Conservation (phyloP, 2,888 invertebrate genomes). For the Rambutsinella grinnellia region DNA sequence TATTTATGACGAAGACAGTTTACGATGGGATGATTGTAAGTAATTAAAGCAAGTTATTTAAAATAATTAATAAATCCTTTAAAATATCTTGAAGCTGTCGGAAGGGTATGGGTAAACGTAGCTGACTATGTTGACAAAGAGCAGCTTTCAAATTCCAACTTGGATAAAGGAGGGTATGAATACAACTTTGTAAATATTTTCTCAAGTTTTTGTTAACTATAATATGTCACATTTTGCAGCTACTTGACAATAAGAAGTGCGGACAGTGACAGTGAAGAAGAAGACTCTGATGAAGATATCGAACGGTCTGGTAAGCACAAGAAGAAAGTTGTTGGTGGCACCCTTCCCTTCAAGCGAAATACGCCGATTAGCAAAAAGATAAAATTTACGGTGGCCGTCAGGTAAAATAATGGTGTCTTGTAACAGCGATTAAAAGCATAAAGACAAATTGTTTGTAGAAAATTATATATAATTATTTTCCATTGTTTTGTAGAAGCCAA, state of each 20-base stretch:
- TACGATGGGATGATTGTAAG: conserved; percentile 52
- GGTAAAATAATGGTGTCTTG: too few relatives aligned
- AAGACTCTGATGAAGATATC: too few relatives aligned
- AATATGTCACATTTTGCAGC: too few relatives aligned
- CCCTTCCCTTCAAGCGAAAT: conserved; percentile 30
- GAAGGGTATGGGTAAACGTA: conserved; percentile 49
- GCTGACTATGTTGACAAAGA: conserved; percentile 54
- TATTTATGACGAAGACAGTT: conserved; percentile 37
- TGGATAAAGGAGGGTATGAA: conserved; percentile 45
- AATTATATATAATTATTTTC: too few relatives aligned
- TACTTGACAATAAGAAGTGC: conserved; percentile 29
- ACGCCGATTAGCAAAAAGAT: conserved; percentile 31
- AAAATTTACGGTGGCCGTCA: conserved; percentile 12
- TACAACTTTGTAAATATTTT: neutral
- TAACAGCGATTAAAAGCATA: too few relatives aligned
- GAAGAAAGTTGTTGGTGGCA: too few relatives aligned
- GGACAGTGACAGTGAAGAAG: neutral
- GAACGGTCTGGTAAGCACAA: too few relatives aligned
- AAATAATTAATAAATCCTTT: too few relatives aligned
- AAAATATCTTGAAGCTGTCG: conserved; percentile 45
- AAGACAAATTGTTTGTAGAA: too few relatives aligned
- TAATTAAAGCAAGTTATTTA: too few relatives aligned
- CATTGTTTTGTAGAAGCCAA: neutral
- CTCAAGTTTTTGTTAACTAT: too few relatives aligned
- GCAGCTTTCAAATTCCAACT: conserved; percentile 35